Evolutionary conservation across 2,888 invertebrate genomes (phyloP).

Genomic region (Melanchra persicariae): DNA sequence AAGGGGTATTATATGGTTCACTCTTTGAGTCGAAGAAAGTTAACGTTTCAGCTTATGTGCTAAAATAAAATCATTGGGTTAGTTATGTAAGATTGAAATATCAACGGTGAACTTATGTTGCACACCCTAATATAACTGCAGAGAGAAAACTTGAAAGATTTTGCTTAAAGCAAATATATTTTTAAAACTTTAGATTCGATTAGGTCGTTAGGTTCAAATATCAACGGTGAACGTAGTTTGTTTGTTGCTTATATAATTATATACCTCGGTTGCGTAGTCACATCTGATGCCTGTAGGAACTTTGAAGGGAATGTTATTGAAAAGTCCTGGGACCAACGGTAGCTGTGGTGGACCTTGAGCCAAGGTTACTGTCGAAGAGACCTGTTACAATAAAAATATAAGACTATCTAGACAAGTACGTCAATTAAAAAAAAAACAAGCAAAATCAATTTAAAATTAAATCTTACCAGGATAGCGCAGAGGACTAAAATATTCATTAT

Average conservation of each 20-base stretch:
- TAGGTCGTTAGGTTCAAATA: neutral
- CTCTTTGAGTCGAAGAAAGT: neutral
- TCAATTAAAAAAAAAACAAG: neutral
- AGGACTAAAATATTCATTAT: conserved; percentile 50
- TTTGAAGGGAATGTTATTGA: conserved; percentile 36
- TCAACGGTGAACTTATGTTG: too few species aligned
- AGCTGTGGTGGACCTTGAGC: conserved; percentile 33
- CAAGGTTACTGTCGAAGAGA: conserved; percentile 36
- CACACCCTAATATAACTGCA: neutral
- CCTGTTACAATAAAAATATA: conserved; percentile 22
- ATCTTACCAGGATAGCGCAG: conserved; percentile 68
- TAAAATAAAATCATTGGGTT: neutral
- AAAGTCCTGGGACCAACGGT: conserved; percentile 25
- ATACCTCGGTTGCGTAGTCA: conserved; percentile 62
- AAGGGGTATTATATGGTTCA: neutral
- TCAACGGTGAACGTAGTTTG: too few species aligned
- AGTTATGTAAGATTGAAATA: neutral
- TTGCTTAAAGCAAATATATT: too few species aligned
- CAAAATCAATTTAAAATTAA: neutral
- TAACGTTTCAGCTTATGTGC: neutral
- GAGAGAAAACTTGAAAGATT: neutral
- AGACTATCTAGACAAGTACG: neutral
- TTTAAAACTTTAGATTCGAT: too few species aligned
- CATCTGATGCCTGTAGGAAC: conserved; percentile 49
- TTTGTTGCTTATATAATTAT: neutral